Evolutionary conservation across 2,113 vertebrate species (phyloP).

Genomic region (Gila orcuttii): DNA sequence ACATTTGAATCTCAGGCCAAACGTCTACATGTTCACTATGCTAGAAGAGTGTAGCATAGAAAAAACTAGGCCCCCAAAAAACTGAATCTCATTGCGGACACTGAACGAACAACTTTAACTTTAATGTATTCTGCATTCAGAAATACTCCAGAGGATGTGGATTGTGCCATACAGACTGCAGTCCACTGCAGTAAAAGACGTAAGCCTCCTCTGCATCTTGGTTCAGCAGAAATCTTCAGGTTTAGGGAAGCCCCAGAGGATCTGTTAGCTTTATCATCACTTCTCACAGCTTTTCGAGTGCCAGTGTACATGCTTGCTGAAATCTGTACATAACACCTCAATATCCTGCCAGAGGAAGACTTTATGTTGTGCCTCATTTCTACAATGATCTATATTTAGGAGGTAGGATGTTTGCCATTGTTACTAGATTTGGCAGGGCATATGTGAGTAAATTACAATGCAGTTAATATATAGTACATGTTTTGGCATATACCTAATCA

Average conservation of each 20-base stretch:
- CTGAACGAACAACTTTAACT: conserved; percentile 42
- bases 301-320: not conserved
- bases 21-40: not conserved
- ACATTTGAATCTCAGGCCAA: not conserved
- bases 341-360: conserved; percentile 26
- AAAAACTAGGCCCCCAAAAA: not conserved
- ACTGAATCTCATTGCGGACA: conserved; percentile 44
- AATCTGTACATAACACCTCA: conserved; percentile 5
- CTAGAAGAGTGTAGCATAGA: not conserved
- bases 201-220: conserved; percentile 23
- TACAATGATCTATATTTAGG: conserved; percentile 3
- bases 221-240: conserved; percentile 27
- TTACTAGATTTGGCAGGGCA: not conserved
- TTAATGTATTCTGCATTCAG: conserved; percentile 66
- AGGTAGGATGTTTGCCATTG: conserved; percentile 24
- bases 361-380: conserved; percentile 33
- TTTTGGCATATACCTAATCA: not conserved
- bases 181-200: conserved; percentile 28
- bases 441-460: not conserved
- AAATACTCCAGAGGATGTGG: conserved; percentile 24
- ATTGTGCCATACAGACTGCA: conserved; percentile 11
- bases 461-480: not conserved
- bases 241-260: conserved; percentile 11
- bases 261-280: conserved; percentile 3
- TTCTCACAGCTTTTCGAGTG: conserved; percentile 8